These are phyloP conservation scores for Scrobipalpa atriplicella DNA, from an alignment of 2,888 invertebrate genomes.

Conservation along the genomic window DNA sequence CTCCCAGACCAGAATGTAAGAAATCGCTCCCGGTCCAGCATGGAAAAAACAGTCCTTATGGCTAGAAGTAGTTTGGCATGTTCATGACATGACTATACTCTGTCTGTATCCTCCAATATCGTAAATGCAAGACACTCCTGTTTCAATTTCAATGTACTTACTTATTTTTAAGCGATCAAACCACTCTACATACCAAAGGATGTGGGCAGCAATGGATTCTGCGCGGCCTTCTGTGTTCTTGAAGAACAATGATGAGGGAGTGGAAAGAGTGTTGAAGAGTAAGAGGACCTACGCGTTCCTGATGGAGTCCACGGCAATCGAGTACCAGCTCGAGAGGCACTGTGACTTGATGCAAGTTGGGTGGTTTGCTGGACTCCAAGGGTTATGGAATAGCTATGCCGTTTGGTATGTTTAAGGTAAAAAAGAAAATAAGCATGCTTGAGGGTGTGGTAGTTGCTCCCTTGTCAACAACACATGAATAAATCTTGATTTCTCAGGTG, in stretches of 20 bases:
- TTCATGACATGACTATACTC: too few species aligned
- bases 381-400: conserved; percentile 97
- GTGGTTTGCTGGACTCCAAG: conserved; percentile 90
- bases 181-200: conserved; percentile 93
- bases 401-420: conserved; percentile 86
- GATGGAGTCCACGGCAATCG: conserved; percentile 98
- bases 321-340: conserved; percentile 93
- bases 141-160: too few species aligned
- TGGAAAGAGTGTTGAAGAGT: conserved; percentile 90
- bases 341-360: conserved; percentile 94
- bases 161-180: conserved; percentile 87
- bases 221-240: conserved; percentile 92
- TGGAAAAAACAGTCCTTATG: too few species aligned
- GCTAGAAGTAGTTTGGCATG: too few species aligned
- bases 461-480: too few species aligned
- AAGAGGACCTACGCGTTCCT: conserved; percentile 95
- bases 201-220: conserved; percentile 96
- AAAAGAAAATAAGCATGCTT: neutral
- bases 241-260: conserved; percentile 92
- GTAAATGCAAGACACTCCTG: too few species aligned
- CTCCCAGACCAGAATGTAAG: too few species aligned
- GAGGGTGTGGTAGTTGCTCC: too few species aligned
- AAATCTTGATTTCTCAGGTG: conserved; percentile 69
- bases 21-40: too few species aligned
- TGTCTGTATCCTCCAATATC: too few species aligned